phyloP scores from a whole-genome alignment of 2,888 invertebrate species.

The Steinernema hermaphroditum region DNA sequence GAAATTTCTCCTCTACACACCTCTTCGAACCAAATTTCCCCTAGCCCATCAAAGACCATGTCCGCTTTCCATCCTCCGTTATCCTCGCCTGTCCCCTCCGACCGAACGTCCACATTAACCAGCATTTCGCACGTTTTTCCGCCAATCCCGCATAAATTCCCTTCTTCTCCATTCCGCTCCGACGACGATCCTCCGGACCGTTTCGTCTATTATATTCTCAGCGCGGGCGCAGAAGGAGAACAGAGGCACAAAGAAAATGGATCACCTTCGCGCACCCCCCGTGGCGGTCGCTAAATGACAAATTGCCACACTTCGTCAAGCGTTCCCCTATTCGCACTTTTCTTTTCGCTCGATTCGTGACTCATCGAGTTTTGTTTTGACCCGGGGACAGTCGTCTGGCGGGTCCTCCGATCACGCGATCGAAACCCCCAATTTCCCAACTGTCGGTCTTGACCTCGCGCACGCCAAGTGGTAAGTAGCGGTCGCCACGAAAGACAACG shows the following conservation, averaged over 20 bases:
- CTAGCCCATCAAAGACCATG: too few relatives aligned
- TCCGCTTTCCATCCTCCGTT: too few relatives aligned
- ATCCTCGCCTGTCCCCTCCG: too few relatives aligned
- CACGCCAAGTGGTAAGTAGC: slow-evolving; percentile 21
- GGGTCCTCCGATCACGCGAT: neutral
- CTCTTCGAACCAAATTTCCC: too few relatives aligned
- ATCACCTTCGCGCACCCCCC: slow-evolving; percentile 30
- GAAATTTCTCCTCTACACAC: too few relatives aligned
- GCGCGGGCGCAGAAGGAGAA: neutral
- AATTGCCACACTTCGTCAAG: slow-evolving; percentile 23
- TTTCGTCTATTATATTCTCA: slow-evolving; percentile 18
- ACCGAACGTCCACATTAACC: neutral
- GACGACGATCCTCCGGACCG: slow-evolving; percentile 8
- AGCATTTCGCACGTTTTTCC: slow-evolving; percentile 25
- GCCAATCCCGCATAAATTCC: neutral
- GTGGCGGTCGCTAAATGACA: slow-evolving; percentile 31
- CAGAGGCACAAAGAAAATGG: slow-evolving; percentile 29
- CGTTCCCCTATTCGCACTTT: slow-evolving; percentile 15
- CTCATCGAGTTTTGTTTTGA: neutral
- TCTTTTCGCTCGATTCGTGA: slow-evolving; percentile 13
- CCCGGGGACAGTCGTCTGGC: too few relatives aligned
- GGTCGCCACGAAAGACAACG: too few relatives aligned
- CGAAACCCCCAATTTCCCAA: slow-evolving; percentile 10
- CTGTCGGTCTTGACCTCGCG: slow-evolving; percentile 23
- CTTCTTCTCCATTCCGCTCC: neutral